Conservation (phyloP, 92 coral and sea anemone species). For the Bergia sp. region DNA sequence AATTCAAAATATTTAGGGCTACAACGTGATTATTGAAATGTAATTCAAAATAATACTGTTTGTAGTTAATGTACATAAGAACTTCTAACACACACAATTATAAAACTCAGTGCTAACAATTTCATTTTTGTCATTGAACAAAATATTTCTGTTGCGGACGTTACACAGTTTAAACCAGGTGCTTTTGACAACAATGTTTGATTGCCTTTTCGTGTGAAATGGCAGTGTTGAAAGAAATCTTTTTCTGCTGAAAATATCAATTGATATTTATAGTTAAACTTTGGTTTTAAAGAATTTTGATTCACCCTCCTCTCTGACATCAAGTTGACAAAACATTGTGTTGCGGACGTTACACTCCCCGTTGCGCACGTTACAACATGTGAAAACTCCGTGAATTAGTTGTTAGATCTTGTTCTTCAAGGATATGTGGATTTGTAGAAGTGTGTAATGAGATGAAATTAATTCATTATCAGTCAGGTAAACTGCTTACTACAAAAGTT, state of each 20-base stretch:
- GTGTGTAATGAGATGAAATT: slow-evolving; percentile 9
- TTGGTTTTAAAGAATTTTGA: slow-evolving; percentile 1
- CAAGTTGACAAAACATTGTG: slow-evolving; percentile 24
- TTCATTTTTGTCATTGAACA: slow-evolving; percentile 2
- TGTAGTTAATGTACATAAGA: slow-evolving; percentile 11
- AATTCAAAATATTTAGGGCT: background rate
- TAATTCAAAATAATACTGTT: slow-evolving; percentile 14
- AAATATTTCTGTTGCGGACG: slow-evolving; percentile 22
- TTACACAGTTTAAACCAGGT: slow-evolving; percentile 29
- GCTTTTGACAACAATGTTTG: slow-evolving; percentile 16
- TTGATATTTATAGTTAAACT: slow-evolving; percentile 25
- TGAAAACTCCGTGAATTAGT: slow-evolving; percentile 13
- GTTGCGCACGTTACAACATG: slow-evolving; percentile 36
- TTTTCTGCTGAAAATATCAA: slow-evolving; percentile 25
- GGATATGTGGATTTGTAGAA: slow-evolving; percentile 23
- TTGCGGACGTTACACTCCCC: slow-evolving; percentile 26
- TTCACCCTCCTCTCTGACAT: slow-evolving; percentile 4
- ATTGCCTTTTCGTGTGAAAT: background rate
- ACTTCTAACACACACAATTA: background rate
- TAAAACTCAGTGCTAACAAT: background rate
- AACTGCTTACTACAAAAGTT: slow-evolving; percentile 4
- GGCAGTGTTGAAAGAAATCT: slow-evolving; percentile 2
- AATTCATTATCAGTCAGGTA: slow-evolving; percentile 16
- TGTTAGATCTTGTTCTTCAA: slow-evolving; percentile 9
- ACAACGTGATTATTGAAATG: background rate